Conservation (phyloP, 1,140 invertebrate species). For the Nebria ingens region DNA sequence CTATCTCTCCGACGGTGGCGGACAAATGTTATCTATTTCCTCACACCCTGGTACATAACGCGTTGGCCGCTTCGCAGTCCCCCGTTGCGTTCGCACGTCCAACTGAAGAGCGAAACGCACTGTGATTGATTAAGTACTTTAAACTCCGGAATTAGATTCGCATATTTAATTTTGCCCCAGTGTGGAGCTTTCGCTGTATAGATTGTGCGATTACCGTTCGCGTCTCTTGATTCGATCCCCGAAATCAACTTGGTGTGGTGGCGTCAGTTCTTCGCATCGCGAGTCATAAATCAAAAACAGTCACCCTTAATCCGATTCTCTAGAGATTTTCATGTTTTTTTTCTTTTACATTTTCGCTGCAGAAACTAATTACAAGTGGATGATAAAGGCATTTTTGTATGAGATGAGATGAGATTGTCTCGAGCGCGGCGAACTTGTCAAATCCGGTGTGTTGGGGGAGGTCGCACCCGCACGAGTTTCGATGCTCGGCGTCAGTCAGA, state of each 20-base stretch:
- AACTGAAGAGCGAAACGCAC: neutral
- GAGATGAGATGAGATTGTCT: constrained; percentile 4
- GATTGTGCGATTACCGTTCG: constrained; percentile 9
- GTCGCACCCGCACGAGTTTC: too few relatives aligned
- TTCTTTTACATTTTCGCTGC: constrained; percentile 13
- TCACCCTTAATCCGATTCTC: constrained; percentile 18
- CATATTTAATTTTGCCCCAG: constrained; percentile 28
- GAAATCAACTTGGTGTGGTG: constrained; percentile 11
- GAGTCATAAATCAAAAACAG: constrained; percentile 22
- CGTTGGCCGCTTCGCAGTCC: neutral
- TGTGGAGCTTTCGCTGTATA: neutral
- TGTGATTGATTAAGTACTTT: constrained; percentile 29
- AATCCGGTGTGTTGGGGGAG: neutral
- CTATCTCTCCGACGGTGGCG: neutral
- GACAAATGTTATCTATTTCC: too few relatives aligned
- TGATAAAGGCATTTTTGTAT: constrained; percentile 19
- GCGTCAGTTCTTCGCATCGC: constrained; percentile 16
- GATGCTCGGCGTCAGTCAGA: too few relatives aligned
- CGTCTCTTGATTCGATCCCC: constrained; percentile 7
- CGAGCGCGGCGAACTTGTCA: neutral
- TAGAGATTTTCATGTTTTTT: constrained; percentile 15
- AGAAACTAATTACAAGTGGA: constrained; percentile 20
- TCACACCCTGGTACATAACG: too few relatives aligned
- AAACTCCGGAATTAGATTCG: constrained; percentile 28
- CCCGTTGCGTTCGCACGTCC: neutral